Evolutionary conservation across 1,140 invertebrate genomes (phyloP), one percentile per base, ranked within the genome.

Genomic region (Danaus melanippus): DNA sequence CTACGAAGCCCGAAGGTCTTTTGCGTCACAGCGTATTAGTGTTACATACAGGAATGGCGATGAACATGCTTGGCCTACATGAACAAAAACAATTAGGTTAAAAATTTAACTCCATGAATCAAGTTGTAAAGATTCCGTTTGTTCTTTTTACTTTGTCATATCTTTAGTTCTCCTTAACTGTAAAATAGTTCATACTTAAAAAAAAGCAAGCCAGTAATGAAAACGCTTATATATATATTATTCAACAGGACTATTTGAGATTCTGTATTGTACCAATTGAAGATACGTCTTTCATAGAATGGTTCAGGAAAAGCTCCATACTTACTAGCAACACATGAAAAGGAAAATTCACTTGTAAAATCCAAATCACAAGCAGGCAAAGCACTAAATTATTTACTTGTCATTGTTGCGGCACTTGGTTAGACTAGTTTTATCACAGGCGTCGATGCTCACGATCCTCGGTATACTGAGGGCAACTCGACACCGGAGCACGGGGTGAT

Each of bases 381-480:
- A 64, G 48, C 68, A 73, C 67, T 62, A 41, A 62, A 50, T 46
- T 65, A 68, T 68, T 83, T 84, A 84, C 79, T 84, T 84, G 77
- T 76, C 81, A 84, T 72, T 75, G 68, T 60, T 55, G 70, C 53
- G 58, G 56, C 59, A 67, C 63, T 68, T 58, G 53, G 56, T 53
- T 58, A 52, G 78, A 79, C 76, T 82, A 78, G 79, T 62, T 60
- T 44, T 67, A 66, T 69, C 66, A 68, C 66, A 66, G 63, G 66
- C 66, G 60, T 50, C 21, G 50, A 11, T 41, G 43, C 46, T 39
- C 54, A 50, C 58, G 58, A 43, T 47, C 53, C 57, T 62, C 47
- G 60, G 66, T 73, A 63, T 56, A 85, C 82, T 85, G 79, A 56
- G 10, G 59, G 78, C 70, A 81, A 85, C 66, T 66, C 82, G 82